These are phyloP conservation scores for Pimephales promelas DNA, from an alignment of 2,113 vertebrate genomes.

Conservation along the genomic window DNA sequence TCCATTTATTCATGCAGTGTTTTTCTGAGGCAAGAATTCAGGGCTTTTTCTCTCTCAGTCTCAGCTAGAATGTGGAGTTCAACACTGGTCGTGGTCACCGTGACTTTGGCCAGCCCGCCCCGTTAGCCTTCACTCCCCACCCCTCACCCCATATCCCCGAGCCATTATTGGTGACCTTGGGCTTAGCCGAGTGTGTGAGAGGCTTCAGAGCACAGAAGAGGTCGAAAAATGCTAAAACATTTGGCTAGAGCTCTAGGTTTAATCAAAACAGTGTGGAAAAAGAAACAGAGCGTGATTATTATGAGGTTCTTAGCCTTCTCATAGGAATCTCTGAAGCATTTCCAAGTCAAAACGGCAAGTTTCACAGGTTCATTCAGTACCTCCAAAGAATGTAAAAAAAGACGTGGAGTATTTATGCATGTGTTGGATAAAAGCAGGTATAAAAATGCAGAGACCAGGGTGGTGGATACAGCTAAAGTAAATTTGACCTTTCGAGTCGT, in stretches of 20 bases:
- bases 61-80: slow-evolving; percentile 67
- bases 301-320: slow-evolving; percentile 24
- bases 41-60: slow-evolving; percentile 47
- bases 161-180: slow-evolving; percentile 67
- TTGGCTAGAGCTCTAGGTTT: slow-evolving; percentile 4
- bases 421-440: background rate
- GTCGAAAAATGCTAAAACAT: slow-evolving; percentile 6
- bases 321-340: slow-evolving; percentile 6
- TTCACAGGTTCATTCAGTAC: background rate
- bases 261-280: slow-evolving; percentile 39
- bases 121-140: slow-evolving; percentile 23
- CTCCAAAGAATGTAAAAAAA: slow-evolving; percentile 13
- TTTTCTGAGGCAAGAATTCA: background rate
- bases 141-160: slow-evolving; percentile 48
- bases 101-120: slow-evolving; percentile 70
- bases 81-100: slow-evolving; percentile 75
- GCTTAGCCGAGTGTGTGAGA: slow-evolving; percentile 11
- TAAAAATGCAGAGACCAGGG: background rate
- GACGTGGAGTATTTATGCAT: slow-evolving; percentile 3
- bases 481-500: background rate
- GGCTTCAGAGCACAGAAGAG: background rate
- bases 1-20: background rate
- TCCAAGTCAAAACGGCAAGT: background rate
- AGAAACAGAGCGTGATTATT: slow-evolving; percentile 17
- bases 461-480: background rate